Evolutionary conservation across 2,888 invertebrate genomes (phyloP).

Genomic region (Copidosoma aretas): DNA sequence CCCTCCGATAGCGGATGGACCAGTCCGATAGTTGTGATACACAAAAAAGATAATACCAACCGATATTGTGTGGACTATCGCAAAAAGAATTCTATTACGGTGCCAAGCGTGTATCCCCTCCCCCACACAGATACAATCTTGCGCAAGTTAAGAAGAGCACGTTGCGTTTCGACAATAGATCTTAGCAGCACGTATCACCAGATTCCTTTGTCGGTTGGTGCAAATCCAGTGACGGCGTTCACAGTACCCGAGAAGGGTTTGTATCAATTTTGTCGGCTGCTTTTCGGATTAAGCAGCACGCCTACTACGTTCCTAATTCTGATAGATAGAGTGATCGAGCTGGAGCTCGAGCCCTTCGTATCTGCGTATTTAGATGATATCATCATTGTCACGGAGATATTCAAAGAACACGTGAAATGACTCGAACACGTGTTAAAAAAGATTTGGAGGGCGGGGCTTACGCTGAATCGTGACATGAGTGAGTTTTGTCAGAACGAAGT

Average conservation of each 20-base stretch:
- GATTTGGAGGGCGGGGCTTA: constrained; percentile 22
- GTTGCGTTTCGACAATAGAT: constrained; percentile 43
- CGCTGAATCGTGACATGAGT: constrained; percentile 40
- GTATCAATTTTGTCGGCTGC: constrained; percentile 42
- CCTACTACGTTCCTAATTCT: constrained; percentile 44
- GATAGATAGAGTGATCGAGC: constrained; percentile 42
- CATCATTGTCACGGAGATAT: too few relatives aligned
- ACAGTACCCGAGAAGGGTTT: constrained; percentile 42
- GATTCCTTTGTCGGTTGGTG: too few relatives aligned
- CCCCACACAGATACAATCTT: too few relatives aligned
- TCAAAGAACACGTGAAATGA: too few relatives aligned
- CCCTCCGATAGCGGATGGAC: too few relatives aligned
- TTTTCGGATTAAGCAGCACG: constrained; percentile 35
- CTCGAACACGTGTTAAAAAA: too few relatives aligned
- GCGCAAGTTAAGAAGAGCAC: constrained; percentile 44
- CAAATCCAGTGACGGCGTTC: constrained; percentile 43
- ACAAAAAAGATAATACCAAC: too few relatives aligned
- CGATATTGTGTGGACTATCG: constrained; percentile 38
- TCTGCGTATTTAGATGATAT: constrained; percentile 42
- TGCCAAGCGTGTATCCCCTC: constrained; percentile 41
- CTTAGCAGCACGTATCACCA: constrained; percentile 41
- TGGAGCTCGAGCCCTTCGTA: constrained; percentile 37
- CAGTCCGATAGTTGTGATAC: too few relatives aligned
- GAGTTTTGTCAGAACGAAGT: constrained; percentile 39
- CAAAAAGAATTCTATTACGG: constrained; percentile 48